Evolutionary conservation across 1,140 invertebrate species (phyloP).

Genomic region (Phenacoccus solenopsis): DNA sequence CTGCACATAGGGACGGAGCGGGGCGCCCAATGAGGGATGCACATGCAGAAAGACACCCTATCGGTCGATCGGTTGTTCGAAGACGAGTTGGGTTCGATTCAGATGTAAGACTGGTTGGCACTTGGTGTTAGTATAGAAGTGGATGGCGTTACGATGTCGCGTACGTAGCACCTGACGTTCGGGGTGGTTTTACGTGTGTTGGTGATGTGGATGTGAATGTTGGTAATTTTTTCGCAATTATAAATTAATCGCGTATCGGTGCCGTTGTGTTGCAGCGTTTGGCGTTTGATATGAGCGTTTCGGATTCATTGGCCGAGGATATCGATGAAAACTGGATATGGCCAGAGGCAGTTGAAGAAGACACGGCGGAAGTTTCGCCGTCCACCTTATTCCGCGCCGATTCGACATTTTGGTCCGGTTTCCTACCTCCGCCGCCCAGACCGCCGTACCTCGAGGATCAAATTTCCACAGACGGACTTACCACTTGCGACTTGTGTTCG

Average conservation of each 20-base stretch:
- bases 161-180: not conserved
- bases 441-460: conserved; percentile 46
- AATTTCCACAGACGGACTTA: conserved; percentile 47
- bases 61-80: too few relatives aligned
- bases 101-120: too few relatives aligned
- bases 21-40: too few relatives aligned
- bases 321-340: conserved; percentile 41
- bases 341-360: conserved; percentile 43
- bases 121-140: too few relatives aligned
- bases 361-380: conserved; percentile 40
- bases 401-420: conserved; percentile 46
- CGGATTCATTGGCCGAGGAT: conserved; percentile 14
- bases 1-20: too few relatives aligned
- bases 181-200: not conserved
- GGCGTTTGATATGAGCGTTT: conserved; percentile 9
- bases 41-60: too few relatives aligned
- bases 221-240: not conserved
- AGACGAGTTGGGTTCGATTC: too few relatives aligned
- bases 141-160: too few relatives aligned
- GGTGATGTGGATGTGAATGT: not conserved
- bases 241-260: not conserved
- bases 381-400: conserved; percentile 41
- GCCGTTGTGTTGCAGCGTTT: too few relatives aligned
- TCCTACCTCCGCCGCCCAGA: conserved; percentile 51
- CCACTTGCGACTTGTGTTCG: conserved; percentile 55